Evolutionary conservation across 1,140 invertebrate genomes (phyloP).

Genomic region (Drosophila takahashii): DNA sequence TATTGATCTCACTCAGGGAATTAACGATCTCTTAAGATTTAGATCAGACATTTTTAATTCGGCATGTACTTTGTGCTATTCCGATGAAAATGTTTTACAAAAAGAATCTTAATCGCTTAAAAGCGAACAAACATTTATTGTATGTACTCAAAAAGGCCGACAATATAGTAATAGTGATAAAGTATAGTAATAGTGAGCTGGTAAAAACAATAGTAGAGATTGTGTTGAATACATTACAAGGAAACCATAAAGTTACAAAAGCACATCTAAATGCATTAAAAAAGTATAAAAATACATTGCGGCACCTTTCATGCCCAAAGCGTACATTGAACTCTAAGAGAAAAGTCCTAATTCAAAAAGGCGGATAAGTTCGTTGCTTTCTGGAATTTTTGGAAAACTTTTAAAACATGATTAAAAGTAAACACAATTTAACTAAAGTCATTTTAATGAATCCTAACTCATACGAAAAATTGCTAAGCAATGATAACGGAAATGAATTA

Average conservation of each 20-base stretch:
- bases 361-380: no score
- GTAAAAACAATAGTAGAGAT: conserved; percentile 4
- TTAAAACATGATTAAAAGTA: neutral
- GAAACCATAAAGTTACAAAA: neutral
- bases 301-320: no score
- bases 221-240: neutral
- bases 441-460: neutral
- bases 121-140: conserved; percentile 18
- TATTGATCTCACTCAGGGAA: conserved; percentile 7
- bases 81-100: conserved; percentile 15
- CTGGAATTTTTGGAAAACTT: no score
- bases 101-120: conserved; percentile 8
- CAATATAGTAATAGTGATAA: no score
- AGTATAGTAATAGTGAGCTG: neutral
- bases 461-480: neutral
- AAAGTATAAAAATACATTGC: neutral
- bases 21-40: neutral
- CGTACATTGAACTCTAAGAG: no score
- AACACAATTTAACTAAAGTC: neutral
- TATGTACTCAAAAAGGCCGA: neutral
- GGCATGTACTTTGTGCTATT: neutral
- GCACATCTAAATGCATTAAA: neutral
- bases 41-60: conserved; percentile 13
- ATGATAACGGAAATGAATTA: no score
- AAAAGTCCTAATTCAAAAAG: no score